Evolutionary conservation across 2,888 invertebrate species (phyloP).

Genomic region (Plemyria rubiginata): DNA sequence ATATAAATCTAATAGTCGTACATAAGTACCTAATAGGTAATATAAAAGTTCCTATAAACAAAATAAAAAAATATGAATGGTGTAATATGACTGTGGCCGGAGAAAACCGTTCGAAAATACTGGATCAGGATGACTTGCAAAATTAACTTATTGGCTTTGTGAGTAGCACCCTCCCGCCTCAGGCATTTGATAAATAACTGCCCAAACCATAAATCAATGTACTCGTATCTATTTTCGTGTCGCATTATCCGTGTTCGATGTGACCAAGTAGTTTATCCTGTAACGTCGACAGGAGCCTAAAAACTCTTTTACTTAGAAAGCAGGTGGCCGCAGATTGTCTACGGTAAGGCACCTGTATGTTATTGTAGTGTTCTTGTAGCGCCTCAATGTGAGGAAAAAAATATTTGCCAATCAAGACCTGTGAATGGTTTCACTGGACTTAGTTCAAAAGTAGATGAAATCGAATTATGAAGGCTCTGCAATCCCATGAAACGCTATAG

Average conservation of each 20-base stretch:
- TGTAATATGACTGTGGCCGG: too few relatives aligned
- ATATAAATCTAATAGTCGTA: too few relatives aligned
- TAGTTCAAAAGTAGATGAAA: too few relatives aligned
- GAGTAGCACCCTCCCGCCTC: conserved; percentile 45
- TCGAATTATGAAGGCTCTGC: too few relatives aligned
- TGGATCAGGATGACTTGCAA: background rate
- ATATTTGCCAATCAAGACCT: too few relatives aligned
- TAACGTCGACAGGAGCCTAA: conserved; percentile 59
- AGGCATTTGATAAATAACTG: conserved; percentile 73
- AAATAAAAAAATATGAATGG: too few relatives aligned
- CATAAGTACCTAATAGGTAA: too few relatives aligned
- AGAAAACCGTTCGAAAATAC: background rate
- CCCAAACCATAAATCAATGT: conserved; percentile 66
- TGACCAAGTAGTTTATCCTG: conserved; percentile 54
- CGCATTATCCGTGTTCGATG: conserved; percentile 54
- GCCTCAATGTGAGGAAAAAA: too few relatives aligned
- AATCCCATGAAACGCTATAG: too few relatives aligned
- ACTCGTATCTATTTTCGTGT: conserved; percentile 43
- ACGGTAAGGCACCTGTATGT: background rate
- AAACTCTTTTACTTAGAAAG: conserved; percentile 23
- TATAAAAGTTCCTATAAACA: too few relatives aligned
- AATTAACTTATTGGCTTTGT: conserved; percentile 5
- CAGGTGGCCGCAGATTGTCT: background rate
- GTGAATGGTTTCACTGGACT: too few relatives aligned
- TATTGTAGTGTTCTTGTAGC: too few relatives aligned